phyloP scores from a whole-genome alignment of 2,888 invertebrate genomes.

The Eupithecia dodoneata region DNA sequence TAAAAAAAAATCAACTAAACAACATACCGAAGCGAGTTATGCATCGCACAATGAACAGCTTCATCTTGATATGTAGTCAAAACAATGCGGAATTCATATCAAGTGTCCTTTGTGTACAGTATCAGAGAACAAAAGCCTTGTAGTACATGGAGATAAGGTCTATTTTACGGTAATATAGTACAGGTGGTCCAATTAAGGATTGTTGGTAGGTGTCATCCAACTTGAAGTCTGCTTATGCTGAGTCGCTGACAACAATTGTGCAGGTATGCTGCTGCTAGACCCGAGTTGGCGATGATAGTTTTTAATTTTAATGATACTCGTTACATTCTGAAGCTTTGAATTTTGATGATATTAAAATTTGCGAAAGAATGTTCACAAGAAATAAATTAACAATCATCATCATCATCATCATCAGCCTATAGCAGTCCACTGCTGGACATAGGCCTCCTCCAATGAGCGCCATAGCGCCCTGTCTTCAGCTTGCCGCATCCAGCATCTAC shows the following conservation, averaged over 20 bases:
- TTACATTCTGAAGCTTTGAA: not conserved
- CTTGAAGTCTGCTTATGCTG: conserved; percentile 25
- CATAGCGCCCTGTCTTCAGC: too few relatives aligned
- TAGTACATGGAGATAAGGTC: conserved; percentile 4
- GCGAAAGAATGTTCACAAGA: too few relatives aligned
- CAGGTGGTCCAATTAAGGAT: conserved; percentile 54
- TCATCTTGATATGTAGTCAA: not conserved
- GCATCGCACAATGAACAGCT: not conserved
- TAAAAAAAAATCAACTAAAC: too few relatives aligned
- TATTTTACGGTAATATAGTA: conserved; percentile 36
- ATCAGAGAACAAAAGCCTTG: conserved; percentile 19
- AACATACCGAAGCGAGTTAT: not conserved
- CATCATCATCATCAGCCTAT: too few relatives aligned
- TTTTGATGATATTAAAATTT: not conserved
- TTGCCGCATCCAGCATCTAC: too few relatives aligned
- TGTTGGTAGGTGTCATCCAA: conserved; percentile 34
- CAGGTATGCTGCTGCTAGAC: conserved; percentile 17
- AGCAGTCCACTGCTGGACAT: too few relatives aligned
- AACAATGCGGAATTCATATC: not conserved
- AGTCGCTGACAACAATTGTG: conserved; percentile 10
- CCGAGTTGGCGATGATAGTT: not conserved
- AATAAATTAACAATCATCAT: too few relatives aligned
- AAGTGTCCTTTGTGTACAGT: not conserved
- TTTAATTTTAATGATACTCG: not conserved
- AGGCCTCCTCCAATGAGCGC: too few relatives aligned